Evolutionary conservation across 2,888 invertebrate species (phyloP).

Genomic region (Gastrophysa polygoni): DNA sequence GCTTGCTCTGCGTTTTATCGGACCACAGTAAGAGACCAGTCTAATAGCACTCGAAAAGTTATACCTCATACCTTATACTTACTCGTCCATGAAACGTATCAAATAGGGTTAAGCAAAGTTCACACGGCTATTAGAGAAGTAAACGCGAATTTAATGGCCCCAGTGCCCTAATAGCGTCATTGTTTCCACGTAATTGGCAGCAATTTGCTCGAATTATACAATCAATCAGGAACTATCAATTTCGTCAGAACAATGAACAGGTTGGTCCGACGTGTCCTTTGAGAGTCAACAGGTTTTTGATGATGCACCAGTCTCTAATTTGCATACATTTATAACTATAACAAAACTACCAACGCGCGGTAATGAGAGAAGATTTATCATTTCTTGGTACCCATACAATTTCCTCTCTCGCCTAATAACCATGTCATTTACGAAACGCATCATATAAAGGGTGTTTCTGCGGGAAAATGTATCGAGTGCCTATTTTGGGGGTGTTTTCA

Average conservation of each 20-base stretch:
- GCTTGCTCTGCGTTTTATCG: too few relatives aligned
- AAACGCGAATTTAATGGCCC: slow-evolving; percentile 33
- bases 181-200: slow-evolving; percentile 36
- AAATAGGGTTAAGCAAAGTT: slow-evolving; percentile 29
- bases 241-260: slow-evolving; percentile 32
- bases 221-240: slow-evolving; percentile 36
- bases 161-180: slow-evolving; percentile 32
- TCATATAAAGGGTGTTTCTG: too few relatives aligned
- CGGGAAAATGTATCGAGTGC: too few relatives aligned
- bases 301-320: slow-evolving; percentile 32
- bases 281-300: slow-evolving; percentile 25
- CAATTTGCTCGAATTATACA: slow-evolving; percentile 35
- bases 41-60: slow-evolving; percentile 13
- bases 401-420: slow-evolving; percentile 27
- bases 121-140: slow-evolving; percentile 33
- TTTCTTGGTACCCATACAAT: slow-evolving; percentile 27
- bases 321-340: slow-evolving; percentile 43
- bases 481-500: too few relatives aligned
- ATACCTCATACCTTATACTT: too few relatives aligned
- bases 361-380: slow-evolving; percentile 40
- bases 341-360: slow-evolving; percentile 26
- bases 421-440: too few relatives aligned
- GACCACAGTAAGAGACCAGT: too few relatives aligned
- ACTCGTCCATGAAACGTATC: slow-evolving; percentile 31
- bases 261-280: slow-evolving; percentile 30